These are phyloP conservation scores for Petrocephalus zakoni DNA, from an alignment of 2,113 vertebrate genomes.

Conservation along the genomic window DNA sequence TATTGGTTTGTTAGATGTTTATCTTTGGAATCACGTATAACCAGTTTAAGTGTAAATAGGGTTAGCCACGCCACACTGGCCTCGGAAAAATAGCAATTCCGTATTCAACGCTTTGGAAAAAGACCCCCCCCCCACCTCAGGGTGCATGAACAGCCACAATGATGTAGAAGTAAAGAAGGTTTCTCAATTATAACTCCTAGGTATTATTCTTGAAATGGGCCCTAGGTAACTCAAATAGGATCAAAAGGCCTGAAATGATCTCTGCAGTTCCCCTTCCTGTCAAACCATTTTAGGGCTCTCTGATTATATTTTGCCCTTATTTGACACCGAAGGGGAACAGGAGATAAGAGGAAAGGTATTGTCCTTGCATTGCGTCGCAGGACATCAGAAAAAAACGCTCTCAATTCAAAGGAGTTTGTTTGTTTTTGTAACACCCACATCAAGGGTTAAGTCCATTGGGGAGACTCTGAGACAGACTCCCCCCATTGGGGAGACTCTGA, in stretches of 20 bases:
- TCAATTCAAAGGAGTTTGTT: not conserved
- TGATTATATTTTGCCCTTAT: not conserved
- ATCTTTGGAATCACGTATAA: not conserved
- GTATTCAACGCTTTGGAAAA: not conserved
- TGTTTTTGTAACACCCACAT: not conserved
- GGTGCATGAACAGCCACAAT: not conserved
- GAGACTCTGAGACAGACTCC: too few relatives aligned
- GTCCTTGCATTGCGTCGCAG: not conserved
- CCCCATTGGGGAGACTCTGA: not conserved
- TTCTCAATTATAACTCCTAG: constrained; percentile 5
- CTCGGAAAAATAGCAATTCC: not conserved
- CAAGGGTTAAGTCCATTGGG: not conserved
- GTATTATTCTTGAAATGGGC: not conserved
- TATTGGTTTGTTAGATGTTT: not conserved
- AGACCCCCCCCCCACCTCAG: not conserved
- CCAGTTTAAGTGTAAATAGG: constrained; percentile 6
- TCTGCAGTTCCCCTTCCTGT: not conserved
- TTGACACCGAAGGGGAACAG: not conserved
- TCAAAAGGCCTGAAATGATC: not conserved
- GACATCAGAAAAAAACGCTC: not conserved
- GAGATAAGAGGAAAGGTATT: not conserved
- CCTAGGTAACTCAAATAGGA: not conserved
- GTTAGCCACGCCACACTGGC: not conserved
- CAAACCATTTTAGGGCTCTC: not conserved
- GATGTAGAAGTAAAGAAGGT: not conserved